These are phyloP conservation scores for Drosophila ezoana DNA, from an alignment of 2,888 invertebrate species.

Conservation along the genomic window DNA sequence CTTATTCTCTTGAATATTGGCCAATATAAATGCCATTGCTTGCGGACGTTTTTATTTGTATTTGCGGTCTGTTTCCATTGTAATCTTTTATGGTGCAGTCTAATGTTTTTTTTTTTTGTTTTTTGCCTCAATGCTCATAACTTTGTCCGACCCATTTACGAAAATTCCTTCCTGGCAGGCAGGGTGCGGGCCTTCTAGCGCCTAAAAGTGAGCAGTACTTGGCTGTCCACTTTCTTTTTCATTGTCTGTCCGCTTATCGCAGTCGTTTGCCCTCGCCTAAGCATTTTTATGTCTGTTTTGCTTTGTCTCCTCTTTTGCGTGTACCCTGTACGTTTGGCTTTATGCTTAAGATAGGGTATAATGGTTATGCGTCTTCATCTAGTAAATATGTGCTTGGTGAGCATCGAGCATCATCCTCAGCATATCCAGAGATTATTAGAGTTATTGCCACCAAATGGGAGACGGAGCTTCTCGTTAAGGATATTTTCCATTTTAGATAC, in stretches of 20 bases:
- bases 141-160: slow-evolving; percentile 40
- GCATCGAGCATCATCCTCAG: too few species aligned
- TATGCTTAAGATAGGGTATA: not conserved
- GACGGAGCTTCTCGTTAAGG: too few species aligned
- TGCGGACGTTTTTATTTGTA: slow-evolving; percentile 58
- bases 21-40: slow-evolving; percentile 66
- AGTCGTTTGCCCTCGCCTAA: slow-evolving; percentile 52
- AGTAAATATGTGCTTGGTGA: too few species aligned
- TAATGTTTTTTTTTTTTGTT: slow-evolving; percentile 57
- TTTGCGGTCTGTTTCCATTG: slow-evolving; percentile 69
- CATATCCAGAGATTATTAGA: too few species aligned
- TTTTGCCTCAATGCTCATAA: slow-evolving; percentile 63
- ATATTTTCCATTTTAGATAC: too few species aligned
- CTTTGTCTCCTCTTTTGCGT: slow-evolving; percentile 43
- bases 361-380: not conserved
- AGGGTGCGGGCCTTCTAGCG: slow-evolving; percentile 21
- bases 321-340: not conserved
- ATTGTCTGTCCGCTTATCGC: slow-evolving; percentile 62
- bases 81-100: slow-evolving; percentile 69
- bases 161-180: not conserved
- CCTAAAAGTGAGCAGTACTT: slow-evolving; percentile 59
- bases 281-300: slow-evolving; percentile 68
- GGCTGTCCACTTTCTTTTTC: slow-evolving; percentile 58
- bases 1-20: slow-evolving; percentile 23
- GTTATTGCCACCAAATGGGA: too few species aligned